Percentiles rank a stretch among this genome's conserved stretches.
phyloP scores from a whole-genome alignment of 2,113 vertebrate species.

The Saguinus midas region DNA sequence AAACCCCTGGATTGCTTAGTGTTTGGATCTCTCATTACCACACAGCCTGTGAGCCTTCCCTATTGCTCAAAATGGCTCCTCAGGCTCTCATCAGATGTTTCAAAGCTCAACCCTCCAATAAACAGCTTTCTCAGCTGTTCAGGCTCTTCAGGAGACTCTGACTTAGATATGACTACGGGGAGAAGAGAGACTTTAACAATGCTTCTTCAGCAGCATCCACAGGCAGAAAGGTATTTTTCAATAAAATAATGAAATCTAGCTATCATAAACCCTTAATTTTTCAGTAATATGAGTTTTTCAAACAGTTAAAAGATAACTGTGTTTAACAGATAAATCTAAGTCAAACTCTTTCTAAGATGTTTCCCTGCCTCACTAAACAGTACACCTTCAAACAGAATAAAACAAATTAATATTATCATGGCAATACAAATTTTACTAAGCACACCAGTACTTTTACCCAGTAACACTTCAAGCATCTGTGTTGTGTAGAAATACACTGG shows the following conservation, averaged over 20 bases:
- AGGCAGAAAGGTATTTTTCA: conserved; percentile 3
- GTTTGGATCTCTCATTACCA: no score
- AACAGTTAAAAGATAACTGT: not conserved
- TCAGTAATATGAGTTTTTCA: not conserved
- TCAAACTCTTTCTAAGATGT: not conserved
- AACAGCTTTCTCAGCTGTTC: no score
- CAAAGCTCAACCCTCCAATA: no score
- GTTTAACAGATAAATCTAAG: not conserved
- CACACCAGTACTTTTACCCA: not conserved
- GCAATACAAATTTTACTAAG: not conserved
- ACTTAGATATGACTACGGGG: no score
- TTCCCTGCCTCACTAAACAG: not conserved
- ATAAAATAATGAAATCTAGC: conserved; percentile 40
- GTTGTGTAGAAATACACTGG: not conserved
- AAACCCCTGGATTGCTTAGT: no score
- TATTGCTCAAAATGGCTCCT: no score
- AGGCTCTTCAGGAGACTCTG: no score
- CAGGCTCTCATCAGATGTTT: no score
- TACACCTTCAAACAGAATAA: conserved; percentile 16
- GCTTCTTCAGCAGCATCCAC: no score
- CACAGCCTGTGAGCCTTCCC: no score
- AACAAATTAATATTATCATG: not conserved
- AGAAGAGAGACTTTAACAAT: no score
- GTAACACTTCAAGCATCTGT: not conserved
- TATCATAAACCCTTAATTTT: not conserved